Percentiles rank a stretch among this genome's conserved stretches.
These are phyloP conservation scores for Poeciliopsis paucimaculata DNA, from an alignment of 2,797 vertebrate genomes.

Conservation along the genomic window DNA sequence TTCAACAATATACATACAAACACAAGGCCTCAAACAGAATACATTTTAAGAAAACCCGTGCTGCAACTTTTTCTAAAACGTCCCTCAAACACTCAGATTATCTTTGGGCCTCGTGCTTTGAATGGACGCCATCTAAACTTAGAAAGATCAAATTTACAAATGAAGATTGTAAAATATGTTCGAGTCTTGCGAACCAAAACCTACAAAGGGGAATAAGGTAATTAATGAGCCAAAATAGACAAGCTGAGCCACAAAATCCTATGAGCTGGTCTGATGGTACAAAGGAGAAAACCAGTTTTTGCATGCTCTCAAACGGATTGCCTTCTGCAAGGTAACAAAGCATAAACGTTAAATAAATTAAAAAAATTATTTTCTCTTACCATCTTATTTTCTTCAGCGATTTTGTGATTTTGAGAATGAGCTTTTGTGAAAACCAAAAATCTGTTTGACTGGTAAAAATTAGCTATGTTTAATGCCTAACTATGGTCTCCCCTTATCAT, in stretches of 20 bases:
- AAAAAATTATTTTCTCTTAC: background rate
- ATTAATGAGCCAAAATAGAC: background rate
- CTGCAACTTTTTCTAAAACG: background rate
- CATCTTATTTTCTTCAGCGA: conserved; percentile 20
- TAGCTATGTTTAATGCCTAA: conserved; percentile 31
- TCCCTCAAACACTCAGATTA: background rate
- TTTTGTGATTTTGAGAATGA: background rate
- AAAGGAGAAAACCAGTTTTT: background rate
- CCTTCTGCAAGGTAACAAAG: background rate
- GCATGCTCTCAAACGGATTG: background rate
- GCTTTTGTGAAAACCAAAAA: background rate
- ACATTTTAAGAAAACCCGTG: background rate
- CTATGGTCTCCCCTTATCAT: conserved; percentile 4
- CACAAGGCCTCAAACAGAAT: background rate
- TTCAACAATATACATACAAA: background rate
- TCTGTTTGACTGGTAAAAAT: background rate
- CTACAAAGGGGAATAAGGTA: background rate
- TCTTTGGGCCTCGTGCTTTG: background rate
- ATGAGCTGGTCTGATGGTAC: background rate
- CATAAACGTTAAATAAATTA: background rate
- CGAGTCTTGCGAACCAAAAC: background rate
- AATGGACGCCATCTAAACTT: background rate
- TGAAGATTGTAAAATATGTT: background rate
- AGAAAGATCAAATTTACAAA: background rate
- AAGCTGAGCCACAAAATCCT: background rate